phyloP scores from a whole-genome alignment of 1,140 invertebrate species.

The Cephus cinctus region DNA sequence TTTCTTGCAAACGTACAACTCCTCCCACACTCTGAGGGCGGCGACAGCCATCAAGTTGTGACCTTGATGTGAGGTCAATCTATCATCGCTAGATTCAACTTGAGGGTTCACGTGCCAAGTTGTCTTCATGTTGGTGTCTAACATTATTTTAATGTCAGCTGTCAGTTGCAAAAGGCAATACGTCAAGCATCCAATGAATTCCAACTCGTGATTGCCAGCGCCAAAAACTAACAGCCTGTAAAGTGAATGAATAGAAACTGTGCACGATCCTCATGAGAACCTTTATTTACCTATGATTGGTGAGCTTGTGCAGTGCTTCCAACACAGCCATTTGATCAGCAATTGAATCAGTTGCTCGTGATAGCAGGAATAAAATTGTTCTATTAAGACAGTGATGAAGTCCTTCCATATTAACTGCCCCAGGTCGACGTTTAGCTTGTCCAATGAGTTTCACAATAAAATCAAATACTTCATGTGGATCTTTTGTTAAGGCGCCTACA shows the following conservation, averaged over 20 bases:
- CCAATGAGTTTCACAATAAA: slow-evolving; percentile 91
- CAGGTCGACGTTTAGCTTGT: slow-evolving; percentile 79
- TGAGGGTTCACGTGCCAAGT: slow-evolving; percentile 88
- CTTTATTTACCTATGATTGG: slow-evolving; percentile 67
- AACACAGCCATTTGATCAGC: slow-evolving; percentile 90
- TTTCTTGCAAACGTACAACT: slow-evolving; percentile 94
- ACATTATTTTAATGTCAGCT: slow-evolving; percentile 82
- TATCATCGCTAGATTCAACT: slow-evolving; percentile 70
- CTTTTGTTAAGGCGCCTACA: slow-evolving; percentile 71
- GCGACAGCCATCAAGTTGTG: slow-evolving; percentile 87
- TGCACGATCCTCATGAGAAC: too few relatives aligned
- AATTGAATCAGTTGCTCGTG: slow-evolving; percentile 84
- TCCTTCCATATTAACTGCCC: slow-evolving; percentile 74
- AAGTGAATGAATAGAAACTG: slow-evolving; percentile 19
- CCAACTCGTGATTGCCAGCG: slow-evolving; percentile 90
- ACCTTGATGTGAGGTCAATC: slow-evolving; percentile 76
- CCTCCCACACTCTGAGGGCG: slow-evolving; percentile 94
- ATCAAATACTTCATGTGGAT: slow-evolving; percentile 94
- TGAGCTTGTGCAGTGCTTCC: slow-evolving; percentile 91
- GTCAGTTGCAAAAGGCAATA: slow-evolving; percentile 94
- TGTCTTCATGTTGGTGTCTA: slow-evolving; percentile 77
- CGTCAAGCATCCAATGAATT: slow-evolving; percentile 93
- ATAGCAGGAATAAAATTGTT: slow-evolving; percentile 90
- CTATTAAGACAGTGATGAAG: slow-evolving; percentile 93
- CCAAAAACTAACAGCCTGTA: slow-evolving; percentile 83